Percentiles rank a stretch among this genome's conserved stretches.
Conservation (phyloP, 2,888 invertebrate genomes). For the Drosophila prolongata region DNA sequence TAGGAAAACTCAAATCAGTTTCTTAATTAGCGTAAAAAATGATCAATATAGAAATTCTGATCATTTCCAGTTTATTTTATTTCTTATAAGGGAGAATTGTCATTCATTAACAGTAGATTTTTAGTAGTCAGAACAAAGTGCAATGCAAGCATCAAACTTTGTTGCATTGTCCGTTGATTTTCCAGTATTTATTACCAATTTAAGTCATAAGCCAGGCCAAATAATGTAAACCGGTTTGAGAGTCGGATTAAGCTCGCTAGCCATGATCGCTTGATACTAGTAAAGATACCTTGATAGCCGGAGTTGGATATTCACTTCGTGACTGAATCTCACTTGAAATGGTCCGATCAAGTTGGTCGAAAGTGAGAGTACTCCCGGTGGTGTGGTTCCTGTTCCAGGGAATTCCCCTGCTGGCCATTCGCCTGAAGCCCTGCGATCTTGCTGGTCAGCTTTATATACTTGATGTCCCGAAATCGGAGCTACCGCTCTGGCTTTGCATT, state of each 20-base stretch:
- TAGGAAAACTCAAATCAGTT: neutral
- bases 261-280: slow-evolving; percentile 15
- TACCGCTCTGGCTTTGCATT: slow-evolving; percentile 81
- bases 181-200: slow-evolving; percentile 39
- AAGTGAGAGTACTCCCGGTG: slow-evolving; percentile 27
- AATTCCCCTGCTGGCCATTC: slow-evolving; percentile 41
- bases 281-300: slow-evolving; percentile 22
- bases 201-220: slow-evolving; percentile 46
- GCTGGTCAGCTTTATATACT: slow-evolving; percentile 81
- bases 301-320: slow-evolving; percentile 39
- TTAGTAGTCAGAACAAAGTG: slow-evolving; percentile 29
- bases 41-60: slow-evolving; percentile 18
- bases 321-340: slow-evolving; percentile 46
- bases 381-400: slow-evolving; percentile 25
- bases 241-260: slow-evolving; percentile 22
- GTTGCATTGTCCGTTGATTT: slow-evolving; percentile 46
- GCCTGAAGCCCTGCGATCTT: slow-evolving; percentile 77
- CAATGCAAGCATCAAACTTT: slow-evolving; percentile 20
- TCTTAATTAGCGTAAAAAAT: slow-evolving; percentile 17
- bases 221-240: slow-evolving; percentile 51
- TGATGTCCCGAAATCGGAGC: slow-evolving; percentile 78
- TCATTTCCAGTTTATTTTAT: slow-evolving; percentile 11
- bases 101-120: slow-evolving; percentile 19
- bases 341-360: slow-evolving; percentile 26
- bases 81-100: slow-evolving; percentile 11